Percentiles rank a stretch among this genome's conserved stretches.
These are phyloP conservation scores for Drosophila sulfurigaster DNA, from an alignment of 1,140 invertebrate genomes.

Conservation along the genomic window DNA sequence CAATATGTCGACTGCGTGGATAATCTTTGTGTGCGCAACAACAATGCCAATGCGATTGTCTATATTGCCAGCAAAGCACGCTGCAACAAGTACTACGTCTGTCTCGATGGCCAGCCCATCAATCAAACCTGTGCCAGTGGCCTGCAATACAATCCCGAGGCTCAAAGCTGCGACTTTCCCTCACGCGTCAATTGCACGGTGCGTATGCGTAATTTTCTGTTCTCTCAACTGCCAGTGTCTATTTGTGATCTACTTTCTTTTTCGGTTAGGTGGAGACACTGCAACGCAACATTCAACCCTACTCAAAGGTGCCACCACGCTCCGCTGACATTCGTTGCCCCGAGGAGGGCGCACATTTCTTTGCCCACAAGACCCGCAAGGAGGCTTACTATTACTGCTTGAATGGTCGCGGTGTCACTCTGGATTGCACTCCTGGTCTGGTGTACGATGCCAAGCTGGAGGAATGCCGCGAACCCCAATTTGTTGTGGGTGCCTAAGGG, in stretches of 20 bases:
- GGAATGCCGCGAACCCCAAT: constrained; percentile 59
- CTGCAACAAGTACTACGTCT: constrained; percentile 73
- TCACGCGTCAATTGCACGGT: constrained; percentile 67
- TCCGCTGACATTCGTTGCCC: constrained; percentile 70
- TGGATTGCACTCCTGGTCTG: constrained; percentile 77
- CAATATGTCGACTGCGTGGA: constrained; percentile 78
- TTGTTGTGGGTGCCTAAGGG: constrained; percentile 37
- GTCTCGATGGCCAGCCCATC: constrained; percentile 58
- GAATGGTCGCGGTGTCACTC: constrained; percentile 64
- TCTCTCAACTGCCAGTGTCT: neutral
- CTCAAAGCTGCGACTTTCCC: constrained; percentile 66
- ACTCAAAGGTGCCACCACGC: constrained; percentile 63
- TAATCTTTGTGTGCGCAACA: constrained; percentile 67
- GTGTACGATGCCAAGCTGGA: constrained; percentile 58
- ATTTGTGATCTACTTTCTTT: neutral
- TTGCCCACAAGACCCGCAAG: constrained; percentile 58
- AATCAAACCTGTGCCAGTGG: constrained; percentile 63
- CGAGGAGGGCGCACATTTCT: constrained; percentile 59
- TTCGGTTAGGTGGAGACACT: constrained; percentile 60
- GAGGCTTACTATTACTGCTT: constrained; percentile 75
- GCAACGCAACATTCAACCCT: constrained; percentile 70
- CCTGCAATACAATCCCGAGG: constrained; percentile 61
- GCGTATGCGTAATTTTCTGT: constrained; percentile 15
- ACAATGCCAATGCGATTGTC: constrained; percentile 62
- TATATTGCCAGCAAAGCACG: constrained; percentile 66